Base-by-base conservation (phyloP, 2,888 invertebrate species). In the Ophion ventricosus region DNA sequence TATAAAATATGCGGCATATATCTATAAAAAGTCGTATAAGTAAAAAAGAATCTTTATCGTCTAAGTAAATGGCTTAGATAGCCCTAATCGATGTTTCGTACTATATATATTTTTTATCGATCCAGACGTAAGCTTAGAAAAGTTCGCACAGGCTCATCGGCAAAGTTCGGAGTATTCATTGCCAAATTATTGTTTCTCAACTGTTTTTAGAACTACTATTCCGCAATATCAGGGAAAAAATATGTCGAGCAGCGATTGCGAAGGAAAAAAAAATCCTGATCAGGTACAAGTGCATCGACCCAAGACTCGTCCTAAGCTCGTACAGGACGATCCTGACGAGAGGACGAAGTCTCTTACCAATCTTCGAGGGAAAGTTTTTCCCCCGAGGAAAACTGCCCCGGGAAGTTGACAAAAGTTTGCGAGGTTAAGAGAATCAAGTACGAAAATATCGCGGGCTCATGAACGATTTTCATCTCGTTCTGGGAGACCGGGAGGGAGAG, bases 381-480 rank as follows among this genome's bases (percentile, higher is more conserved):
- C 49, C 49, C 17, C 49, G 43, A 25, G 25, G 43, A 67, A 67
- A 23, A 25, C n/a, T 17, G 43, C 23, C 14, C 3, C 20, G 17
- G 43, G 49, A 29, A 63, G 26, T 35, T 57, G 14, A 29, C 5
- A 57, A 72, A 74, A 74, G 14, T 63, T 43, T 61, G 23, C 14
- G 14, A 40, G 5, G 25, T 8, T 20, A 49, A 66, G 63, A 64
- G 61, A 61, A 67, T 83, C n/a, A 29, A 73, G 73, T 77, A 78
- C 77, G 69, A 78, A 81, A 81, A 81, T 81, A 84, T 81, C 61
- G 63, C 25, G 23, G 57, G 49, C 63, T 69, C 78, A 63, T 69
- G 61, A 70, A 69, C 59, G 61, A 70, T 78, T 78, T 78, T 78
- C 78, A 78, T 70, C 59, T 40, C n/a, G 57, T 23, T 78, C 35